phyloP scores from a whole-genome alignment of 2,113 vertebrate species.

The Nyctibius bracteatus region DNA sequence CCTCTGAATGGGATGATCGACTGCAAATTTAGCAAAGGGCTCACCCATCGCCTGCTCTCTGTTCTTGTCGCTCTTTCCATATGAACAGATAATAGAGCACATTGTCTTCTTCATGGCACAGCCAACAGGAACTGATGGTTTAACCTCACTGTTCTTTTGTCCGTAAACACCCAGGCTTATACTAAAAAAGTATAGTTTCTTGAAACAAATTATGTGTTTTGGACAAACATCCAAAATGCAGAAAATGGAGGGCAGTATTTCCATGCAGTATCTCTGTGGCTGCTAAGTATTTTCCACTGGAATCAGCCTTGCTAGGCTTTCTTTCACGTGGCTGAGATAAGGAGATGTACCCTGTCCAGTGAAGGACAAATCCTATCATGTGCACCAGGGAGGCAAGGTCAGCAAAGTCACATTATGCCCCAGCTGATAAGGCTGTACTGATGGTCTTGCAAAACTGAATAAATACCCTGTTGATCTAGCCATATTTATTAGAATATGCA shows the following conservation, averaged over 20 bases:
- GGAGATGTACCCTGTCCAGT: not conserved
- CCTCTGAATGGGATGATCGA: not conserved
- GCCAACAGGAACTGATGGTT: not conserved
- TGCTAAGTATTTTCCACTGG: not conserved
- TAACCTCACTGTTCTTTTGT: not conserved
- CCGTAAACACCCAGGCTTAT: not conserved
- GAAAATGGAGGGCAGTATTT: not conserved
- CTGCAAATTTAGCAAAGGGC: not conserved
- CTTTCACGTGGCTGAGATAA: not conserved
- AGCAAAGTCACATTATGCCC: not conserved
- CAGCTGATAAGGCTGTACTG: not conserved
- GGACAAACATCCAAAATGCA: not conserved
- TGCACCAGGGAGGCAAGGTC: accelerated
- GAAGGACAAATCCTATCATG: not conserved
- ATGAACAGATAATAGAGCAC: not conserved
- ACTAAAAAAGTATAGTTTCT: not conserved
- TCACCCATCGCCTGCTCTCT: not conserved
- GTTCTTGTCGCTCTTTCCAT: not conserved
- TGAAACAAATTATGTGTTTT: not conserved
- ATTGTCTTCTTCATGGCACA: not conserved
- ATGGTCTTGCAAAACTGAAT: not conserved
- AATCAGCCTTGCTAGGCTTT: not conserved
- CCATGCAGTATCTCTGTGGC: not conserved
- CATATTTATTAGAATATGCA: not conserved
- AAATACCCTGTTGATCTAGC: not conserved